Base-by-base conservation (phyloP, 2,113 vertebrate species). In the Okapia johnstoni region DNA sequence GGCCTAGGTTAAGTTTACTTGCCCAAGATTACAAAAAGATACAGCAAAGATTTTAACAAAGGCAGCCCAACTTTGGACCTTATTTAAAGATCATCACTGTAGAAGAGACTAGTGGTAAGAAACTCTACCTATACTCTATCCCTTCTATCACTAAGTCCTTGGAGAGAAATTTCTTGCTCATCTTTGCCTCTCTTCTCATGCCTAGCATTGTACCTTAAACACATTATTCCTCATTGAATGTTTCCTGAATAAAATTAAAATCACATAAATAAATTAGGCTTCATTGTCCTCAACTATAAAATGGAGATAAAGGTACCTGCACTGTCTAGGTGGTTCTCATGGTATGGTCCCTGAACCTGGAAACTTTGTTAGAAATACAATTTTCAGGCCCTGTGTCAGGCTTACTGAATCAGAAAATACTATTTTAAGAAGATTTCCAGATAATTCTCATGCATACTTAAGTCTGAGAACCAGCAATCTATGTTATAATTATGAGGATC, bases 211-310 rank as follows among this genome's bases (percentile, higher is more conserved):
- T 77, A 93, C 28, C 10, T 80, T 60, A 93, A 6, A 66, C n/a
- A 90, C 17, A 23, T 15, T 96, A 76, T 48, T 94, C 19, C 40
- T 93, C 58, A 93, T 85, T 60, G 97, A 94, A 93, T 88, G 23
- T 88, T 90, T 87, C n/a, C 13, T 83, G 11, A 93, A 89, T 79
- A 86, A 70, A 96, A 77, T 88, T 55, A 94, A 96, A 94, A 93
- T 40, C 36, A 17, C 25, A 70, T 66, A 60, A 90, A 43, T 52
- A 92, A 95, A 92, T 76, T 63, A 93, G 40, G 48, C 19, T 87
- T 96, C 36, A 73, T 1, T 92, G 87, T 61, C 33, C 25, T 93
- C 46, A 76, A 54, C 13, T 80, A 7, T 88, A 92, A 94, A 85
- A 93, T 40, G n/a, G 26, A 94, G 54, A 89, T 28, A 87, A 90